Percentiles rank a stretch among this genome's conserved stretches.
Conservation (phyloP, 2,113 vertebrate genomes). For the Neogale vison region DNA sequence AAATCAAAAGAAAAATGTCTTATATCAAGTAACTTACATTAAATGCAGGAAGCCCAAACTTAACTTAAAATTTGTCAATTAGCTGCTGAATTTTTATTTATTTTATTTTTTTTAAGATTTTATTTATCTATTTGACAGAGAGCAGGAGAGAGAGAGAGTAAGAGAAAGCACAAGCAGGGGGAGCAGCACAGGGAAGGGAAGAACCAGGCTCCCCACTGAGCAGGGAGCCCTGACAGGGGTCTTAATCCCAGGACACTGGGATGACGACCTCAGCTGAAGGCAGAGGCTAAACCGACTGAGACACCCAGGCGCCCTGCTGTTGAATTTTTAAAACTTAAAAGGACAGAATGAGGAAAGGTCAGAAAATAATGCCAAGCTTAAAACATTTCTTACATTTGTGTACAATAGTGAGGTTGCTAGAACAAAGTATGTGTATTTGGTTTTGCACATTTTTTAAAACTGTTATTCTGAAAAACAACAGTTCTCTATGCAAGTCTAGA, state of each 20-base stretch:
- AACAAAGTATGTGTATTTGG: neutral
- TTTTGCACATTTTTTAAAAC: neutral
- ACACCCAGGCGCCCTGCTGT: neutral
- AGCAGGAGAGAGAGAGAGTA: no score
- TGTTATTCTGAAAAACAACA: neutral
- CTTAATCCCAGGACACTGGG: no score
- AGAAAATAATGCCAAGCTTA: neutral
- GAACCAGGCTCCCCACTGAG: no score
- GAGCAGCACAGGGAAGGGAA: no score
- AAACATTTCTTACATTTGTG: neutral
- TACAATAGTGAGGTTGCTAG: neutral
- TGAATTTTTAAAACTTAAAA: conserved; percentile 43
- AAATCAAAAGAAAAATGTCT: conserved; percentile 8
- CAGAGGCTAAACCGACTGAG: no score
- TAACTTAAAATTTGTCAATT: conserved; percentile 26
- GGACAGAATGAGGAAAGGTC: conserved; percentile 1
- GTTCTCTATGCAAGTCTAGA: neutral
- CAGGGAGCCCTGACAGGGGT: no score
- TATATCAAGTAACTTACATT: neutral
- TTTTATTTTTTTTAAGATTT: no score
- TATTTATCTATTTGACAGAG: no score
- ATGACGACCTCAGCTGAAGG: no score
- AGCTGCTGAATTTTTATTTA: neutral
- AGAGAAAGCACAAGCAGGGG: no score
- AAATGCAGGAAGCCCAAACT: neutral